Base-by-base conservation (phyloP, 2,888 invertebrate species). In the Melieria crassipennis region DNA sequence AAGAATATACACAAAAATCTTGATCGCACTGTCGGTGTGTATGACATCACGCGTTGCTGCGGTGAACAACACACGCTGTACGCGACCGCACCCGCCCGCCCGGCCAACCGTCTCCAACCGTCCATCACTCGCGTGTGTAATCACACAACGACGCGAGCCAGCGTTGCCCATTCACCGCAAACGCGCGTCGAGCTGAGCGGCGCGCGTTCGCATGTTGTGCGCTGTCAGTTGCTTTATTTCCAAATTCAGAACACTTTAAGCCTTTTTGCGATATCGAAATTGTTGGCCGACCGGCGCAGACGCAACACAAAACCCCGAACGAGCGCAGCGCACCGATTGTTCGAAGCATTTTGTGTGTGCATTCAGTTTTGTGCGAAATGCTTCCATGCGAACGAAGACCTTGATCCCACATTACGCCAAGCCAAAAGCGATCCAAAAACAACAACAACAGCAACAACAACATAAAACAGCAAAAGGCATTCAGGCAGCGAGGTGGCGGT, bases 371-470 rank as follows among this genome's bases (percentile, higher is more conserved):
- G 61, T 65, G 65, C 11, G 55, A 65, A 65, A 65, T 55, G 52
- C 43, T 65, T 65, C 16, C 55, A 65, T 16, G 57, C 73, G 77
- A 83, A 30, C 30, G 30, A 30, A 30, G 83, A 83, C 82, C 82
- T 82, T 82, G 82, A 82, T 83, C 83, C 83, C 82, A 82, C 82
- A 81, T 83, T 81, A 81, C 81, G 71, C 67, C 78, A 81, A 75
- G 76, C 30, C 30, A 30, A 30, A 30, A 30, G 30, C 30, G 3
- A 30, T 30, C 30, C 30, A 30, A 30, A 30, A 30, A 30, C 30
- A 30, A 30, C 2, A 30, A 30, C 30, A 30, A 30, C 2, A 30
- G 3, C 30, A 30, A 30, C 30, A 30, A 30, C 30, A 30, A 30
- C 30, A 30, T 30, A 30, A 30, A 30, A 30, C 2, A 30, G 30